Evolutionary conservation across 1,140 invertebrate genomes (phyloP).

Genomic region (Drosophila santomea): DNA sequence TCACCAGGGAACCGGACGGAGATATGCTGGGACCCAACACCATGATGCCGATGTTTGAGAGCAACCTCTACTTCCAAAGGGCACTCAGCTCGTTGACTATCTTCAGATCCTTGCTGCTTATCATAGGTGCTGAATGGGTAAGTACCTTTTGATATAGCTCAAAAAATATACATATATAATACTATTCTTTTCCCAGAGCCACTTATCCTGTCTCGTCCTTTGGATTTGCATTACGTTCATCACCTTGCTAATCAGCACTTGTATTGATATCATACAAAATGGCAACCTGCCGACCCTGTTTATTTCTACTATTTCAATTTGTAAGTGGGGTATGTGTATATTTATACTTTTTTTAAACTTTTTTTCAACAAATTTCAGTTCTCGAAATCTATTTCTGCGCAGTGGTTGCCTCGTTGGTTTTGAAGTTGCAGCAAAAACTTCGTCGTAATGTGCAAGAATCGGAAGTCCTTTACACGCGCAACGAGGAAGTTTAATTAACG

Average conservation of each 20-base stretch:
- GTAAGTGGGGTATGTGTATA: background rate
- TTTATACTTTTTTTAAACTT: background rate
- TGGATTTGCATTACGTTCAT: slow-evolving; percentile 30
- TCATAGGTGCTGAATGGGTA: slow-evolving; percentile 35
- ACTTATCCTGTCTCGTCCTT: slow-evolving; percentile 33
- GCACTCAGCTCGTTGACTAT: slow-evolving; percentile 9
- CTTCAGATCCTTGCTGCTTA: slow-evolving; percentile 17
- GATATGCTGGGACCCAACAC: background rate
- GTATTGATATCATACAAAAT: slow-evolving; percentile 4
- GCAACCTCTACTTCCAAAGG: background rate
- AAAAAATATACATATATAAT: too few relatives aligned
- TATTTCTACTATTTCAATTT: background rate
- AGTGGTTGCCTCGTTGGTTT: slow-evolving; percentile 39
- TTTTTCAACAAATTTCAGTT: slow-evolving; percentile 13
- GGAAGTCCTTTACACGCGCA: slow-evolving; percentile 50
- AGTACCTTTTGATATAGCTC: slow-evolving; percentile 3
- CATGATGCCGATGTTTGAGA: background rate
- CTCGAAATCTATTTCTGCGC: slow-evolving; percentile 46
- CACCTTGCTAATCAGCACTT: background rate
- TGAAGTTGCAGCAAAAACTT: slow-evolving; percentile 19
- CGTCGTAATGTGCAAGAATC: slow-evolving; percentile 1
- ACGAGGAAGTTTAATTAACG: slow-evolving; percentile 3
- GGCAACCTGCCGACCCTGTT: slow-evolving; percentile 1
- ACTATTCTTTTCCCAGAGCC: slow-evolving; percentile 4
- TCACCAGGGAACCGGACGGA: slow-evolving; percentile 1